These are phyloP conservation scores for Diceros bicornis DNA, from an alignment of 2,797 vertebrate genomes.

Conservation along the genomic window DNA sequence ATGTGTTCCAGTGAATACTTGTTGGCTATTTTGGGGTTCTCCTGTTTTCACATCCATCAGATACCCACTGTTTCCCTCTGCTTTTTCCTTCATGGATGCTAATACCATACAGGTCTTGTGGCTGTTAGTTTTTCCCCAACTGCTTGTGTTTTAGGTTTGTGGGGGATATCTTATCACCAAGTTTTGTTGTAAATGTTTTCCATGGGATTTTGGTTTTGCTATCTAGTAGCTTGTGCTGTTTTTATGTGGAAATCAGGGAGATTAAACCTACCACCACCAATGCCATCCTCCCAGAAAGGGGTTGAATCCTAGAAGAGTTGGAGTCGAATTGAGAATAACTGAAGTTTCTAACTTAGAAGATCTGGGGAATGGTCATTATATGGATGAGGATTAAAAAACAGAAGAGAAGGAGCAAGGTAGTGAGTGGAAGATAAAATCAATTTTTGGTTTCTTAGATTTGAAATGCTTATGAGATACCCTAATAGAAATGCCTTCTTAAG, in stretches of 20 bases:
- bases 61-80: neutral
- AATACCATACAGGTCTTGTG: neutral
- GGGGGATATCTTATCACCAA: neutral
- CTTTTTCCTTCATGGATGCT: neutral
- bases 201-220: constrained; percentile 49
- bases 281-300: neutral
- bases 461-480: neutral
- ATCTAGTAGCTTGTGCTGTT: neutral
- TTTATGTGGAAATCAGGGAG: constrained; percentile 6
- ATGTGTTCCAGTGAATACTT: neutral
- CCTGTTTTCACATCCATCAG: neutral
- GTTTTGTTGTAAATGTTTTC: constrained; percentile 50
- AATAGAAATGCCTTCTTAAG: constrained; percentile 47
- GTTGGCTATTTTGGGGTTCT: neutral
- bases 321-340: constrained; percentile 15
- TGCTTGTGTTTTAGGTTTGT: constrained; percentile 13
- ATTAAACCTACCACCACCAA: neutral
- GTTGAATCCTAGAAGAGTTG: neutral
- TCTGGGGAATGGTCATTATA: neutral
- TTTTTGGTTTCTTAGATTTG: constrained; percentile 56
- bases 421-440: neutral
- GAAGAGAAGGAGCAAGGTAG: neutral
- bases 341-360: constrained; percentile 35
- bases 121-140: neutral
- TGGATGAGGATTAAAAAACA: constrained; percentile 4